A percentile compares a stretch with the other conserved stretches of the same genome.
Evolutionary conservation across 2,113 vertebrate genomes (phyloP).

Genomic region (Cynopterus brachyotis): DNA sequence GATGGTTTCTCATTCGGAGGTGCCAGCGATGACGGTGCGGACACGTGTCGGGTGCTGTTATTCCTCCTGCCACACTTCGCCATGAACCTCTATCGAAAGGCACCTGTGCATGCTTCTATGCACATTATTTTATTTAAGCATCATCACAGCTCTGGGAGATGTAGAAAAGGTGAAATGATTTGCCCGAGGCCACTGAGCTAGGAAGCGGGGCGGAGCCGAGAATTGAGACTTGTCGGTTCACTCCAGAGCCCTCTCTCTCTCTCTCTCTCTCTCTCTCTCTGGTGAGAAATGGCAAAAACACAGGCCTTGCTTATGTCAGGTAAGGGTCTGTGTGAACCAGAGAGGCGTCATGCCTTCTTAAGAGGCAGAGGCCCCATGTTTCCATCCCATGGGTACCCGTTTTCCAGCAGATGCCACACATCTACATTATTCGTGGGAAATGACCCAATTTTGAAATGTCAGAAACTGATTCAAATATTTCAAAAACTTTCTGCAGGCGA

Average conservation of each 20-base stretch:
- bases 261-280: not conserved
- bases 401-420: rapidly evolving
- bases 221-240: not conserved
- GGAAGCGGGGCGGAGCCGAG: not conserved
- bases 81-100: rapidly evolving
- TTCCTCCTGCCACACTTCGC: not conserved
- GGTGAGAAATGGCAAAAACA: not conserved
- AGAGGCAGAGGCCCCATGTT: rapidly evolving
- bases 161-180: not conserved
- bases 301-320: not conserved
- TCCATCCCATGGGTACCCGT: rapidly evolving
- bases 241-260: not conserved
- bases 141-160: not conserved
- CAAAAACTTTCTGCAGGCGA: not conserved
- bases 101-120: not conserved
- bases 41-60: not conserved
- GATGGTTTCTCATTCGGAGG: not conserved
- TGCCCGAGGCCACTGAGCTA: not conserved
- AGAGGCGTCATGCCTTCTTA: rapidly evolving
- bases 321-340: not conserved
- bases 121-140: not conserved
- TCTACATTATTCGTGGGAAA: not conserved
- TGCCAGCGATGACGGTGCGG: not conserved
- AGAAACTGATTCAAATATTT: not conserved
- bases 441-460: not conserved